Conservation (phyloP, 1,140 invertebrate species). For the Aphaenogaster rudis region DNA sequence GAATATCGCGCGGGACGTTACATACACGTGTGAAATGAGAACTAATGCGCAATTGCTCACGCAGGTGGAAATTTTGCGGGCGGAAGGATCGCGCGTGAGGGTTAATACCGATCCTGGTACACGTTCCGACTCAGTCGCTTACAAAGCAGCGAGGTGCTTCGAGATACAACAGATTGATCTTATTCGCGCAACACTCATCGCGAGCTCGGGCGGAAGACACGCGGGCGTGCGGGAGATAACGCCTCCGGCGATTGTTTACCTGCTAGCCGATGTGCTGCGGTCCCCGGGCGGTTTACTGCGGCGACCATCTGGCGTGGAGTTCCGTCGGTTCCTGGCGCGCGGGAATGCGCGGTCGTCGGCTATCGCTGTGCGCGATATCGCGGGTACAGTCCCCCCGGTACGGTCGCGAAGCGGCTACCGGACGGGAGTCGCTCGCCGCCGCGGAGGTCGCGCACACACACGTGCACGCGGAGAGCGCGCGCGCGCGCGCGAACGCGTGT, state of each 20-base stretch:
- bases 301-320: constrained; percentile 36
- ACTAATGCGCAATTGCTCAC: neutral
- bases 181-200: no score
- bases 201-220: neutral
- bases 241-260: constrained; percentile 73
- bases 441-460: constrained; percentile 21
- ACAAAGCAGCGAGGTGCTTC: neutral
- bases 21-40: neutral
- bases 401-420: constrained; percentile 67
- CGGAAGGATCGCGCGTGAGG: neutral
- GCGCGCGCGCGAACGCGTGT: neutral
- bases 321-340: neutral
- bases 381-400: constrained; percentile 13
- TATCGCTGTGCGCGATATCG: constrained; percentile 48
- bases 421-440: constrained; percentile 53
- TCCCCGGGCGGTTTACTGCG: neutral
- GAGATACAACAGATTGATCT: neutral
- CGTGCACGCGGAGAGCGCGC: neutral
- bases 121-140: neutral
- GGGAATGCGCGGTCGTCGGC: constrained; percentile 63
- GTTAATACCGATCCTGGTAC: neutral
- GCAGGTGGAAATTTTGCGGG: neutral
- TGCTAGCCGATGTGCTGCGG: constrained; percentile 46
- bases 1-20: neutral
- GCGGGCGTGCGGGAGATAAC: constrained; percentile 50